Conservation (phyloP, 2,113 vertebrate species). For the Boleophthalmus pectinirostris region DNA sequence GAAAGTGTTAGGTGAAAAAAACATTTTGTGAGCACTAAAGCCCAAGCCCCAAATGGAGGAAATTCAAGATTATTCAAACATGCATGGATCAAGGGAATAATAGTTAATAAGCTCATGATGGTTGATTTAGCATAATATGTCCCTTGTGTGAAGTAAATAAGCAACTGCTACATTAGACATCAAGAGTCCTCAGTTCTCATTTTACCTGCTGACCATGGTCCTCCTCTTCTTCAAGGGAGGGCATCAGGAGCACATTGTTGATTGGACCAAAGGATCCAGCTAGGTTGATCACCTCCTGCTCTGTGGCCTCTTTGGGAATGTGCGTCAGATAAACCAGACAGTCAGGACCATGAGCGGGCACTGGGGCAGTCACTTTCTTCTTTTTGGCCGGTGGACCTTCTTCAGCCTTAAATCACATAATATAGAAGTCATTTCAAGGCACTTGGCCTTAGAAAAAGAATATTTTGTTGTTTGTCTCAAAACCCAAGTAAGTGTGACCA, state of each 20-base stretch:
- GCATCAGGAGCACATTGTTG: conserved; percentile 63
- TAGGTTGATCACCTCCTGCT: conserved; percentile 63
- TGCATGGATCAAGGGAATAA: too few relatives aligned
- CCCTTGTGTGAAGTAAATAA: too few relatives aligned
- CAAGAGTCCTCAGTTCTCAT: not conserved
- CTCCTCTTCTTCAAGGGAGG: conserved; percentile 35
- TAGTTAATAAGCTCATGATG: too few relatives aligned
- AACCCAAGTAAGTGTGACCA: too few relatives aligned
- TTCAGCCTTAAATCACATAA: conserved; percentile 7
- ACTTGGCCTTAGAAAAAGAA: too few relatives aligned
- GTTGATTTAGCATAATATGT: too few relatives aligned
- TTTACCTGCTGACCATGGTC: conserved; percentile 54
- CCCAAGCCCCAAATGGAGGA: too few relatives aligned
- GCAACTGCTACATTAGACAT: not conserved
- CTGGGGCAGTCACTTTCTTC: conserved; percentile 48
- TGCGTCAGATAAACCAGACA: conserved; percentile 56
- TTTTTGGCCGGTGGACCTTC: conserved; percentile 56
- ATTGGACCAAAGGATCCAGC: conserved; percentile 63
- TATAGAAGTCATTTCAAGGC: not conserved
- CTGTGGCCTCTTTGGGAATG: conserved; percentile 57
- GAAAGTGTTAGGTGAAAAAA: too few relatives aligned
- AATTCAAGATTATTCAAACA: too few relatives aligned
- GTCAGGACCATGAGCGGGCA: not conserved
- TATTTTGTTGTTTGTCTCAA: too few relatives aligned
- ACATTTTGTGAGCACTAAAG: too few relatives aligned